Conservation (phyloP, 2,113 vertebrate genomes). For the Heterotis niloticus region DNA sequence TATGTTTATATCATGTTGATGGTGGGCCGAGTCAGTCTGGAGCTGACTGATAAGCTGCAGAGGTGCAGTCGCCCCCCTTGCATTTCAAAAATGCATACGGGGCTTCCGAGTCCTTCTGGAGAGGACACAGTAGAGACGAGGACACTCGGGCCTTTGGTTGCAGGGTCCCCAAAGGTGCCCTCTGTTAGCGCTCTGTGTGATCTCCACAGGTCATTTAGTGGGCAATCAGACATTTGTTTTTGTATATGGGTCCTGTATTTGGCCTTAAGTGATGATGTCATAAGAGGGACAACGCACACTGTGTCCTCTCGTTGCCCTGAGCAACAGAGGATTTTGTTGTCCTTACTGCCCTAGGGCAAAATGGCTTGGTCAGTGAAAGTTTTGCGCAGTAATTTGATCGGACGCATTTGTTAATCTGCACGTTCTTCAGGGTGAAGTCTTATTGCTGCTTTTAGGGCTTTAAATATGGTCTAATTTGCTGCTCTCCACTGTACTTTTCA, state of each 20-base stretch:
- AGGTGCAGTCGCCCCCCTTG: too few species aligned
- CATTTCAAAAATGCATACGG: conserved; percentile 71
- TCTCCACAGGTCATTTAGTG: conserved; percentile 16
- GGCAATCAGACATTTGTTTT: conserved; percentile 22
- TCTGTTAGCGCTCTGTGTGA: conserved; percentile 68
- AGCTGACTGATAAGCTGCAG: conserved; percentile 72
- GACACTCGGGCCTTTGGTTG: conserved; percentile 52
- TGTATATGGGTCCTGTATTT: conserved; percentile 4
- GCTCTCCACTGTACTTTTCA: background rate
- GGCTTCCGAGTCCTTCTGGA: conserved; percentile 21
- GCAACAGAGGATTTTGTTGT: background rate
- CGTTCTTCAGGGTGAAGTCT: background rate
- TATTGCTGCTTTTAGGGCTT: background rate
- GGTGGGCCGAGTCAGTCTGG: conserved; percentile 63
- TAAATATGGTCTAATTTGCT: background rate
- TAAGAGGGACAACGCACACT: conserved; percentile 3
- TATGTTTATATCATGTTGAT: conserved; percentile 56
- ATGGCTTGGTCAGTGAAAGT: background rate
- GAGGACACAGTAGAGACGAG: conserved; percentile 59
- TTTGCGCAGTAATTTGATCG: background rate
- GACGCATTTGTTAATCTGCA: background rate
- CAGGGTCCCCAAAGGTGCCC: conserved; percentile 35
- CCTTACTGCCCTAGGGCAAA: background rate
- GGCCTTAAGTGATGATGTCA: conserved; percentile 22
- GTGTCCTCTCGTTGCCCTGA: background rate